A percentile compares a stretch with the other conserved stretches of the same genome.
phyloP scores from a whole-genome alignment of 2,888 invertebrate species.

The Tipula unca region DNA sequence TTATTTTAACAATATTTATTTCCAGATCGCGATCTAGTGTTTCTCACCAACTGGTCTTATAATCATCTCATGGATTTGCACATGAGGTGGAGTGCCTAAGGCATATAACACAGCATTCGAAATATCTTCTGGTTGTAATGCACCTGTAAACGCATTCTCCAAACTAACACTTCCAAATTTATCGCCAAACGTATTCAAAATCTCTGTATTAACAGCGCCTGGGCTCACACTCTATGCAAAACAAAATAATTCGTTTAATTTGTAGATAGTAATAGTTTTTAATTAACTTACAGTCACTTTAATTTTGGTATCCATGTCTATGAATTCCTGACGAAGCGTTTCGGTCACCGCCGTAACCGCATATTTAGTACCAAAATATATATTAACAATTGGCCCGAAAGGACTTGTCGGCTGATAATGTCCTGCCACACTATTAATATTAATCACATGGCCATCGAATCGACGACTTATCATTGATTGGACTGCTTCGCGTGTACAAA shows the following conservation, averaged over 20 bases:
- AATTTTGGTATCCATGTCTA: too few relatives aligned
- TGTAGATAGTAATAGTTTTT: too few relatives aligned
- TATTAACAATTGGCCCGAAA: too few relatives aligned
- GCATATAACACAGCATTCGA: neutral
- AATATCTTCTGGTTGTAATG: neutral
- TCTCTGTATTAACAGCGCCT: neutral
- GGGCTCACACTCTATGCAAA: neutral
- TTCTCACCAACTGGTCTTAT: neutral
- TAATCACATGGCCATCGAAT: slow-evolving; percentile 42
- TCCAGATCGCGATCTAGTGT: neutral
- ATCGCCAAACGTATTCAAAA: neutral
- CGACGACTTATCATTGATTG: slow-evolving; percentile 42
- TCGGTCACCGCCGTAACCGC: too few relatives aligned
- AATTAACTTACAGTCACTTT: neutral
- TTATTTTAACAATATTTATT: too few relatives aligned
- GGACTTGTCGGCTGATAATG: slow-evolving; percentile 44
- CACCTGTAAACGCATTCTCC: neutral
- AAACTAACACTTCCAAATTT: neutral
- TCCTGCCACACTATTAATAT: slow-evolving; percentile 43
- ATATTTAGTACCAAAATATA: too few relatives aligned
- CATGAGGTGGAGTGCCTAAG: neutral
- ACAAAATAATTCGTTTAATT: neutral
- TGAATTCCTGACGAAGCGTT: too few relatives aligned
- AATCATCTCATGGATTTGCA: neutral
- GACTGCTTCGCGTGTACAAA: slow-evolving; percentile 43